Evolutionary conservation across 2,797 vertebrate genomes (phyloP).

Genomic region (Synaphobranchus kaupii): DNA sequence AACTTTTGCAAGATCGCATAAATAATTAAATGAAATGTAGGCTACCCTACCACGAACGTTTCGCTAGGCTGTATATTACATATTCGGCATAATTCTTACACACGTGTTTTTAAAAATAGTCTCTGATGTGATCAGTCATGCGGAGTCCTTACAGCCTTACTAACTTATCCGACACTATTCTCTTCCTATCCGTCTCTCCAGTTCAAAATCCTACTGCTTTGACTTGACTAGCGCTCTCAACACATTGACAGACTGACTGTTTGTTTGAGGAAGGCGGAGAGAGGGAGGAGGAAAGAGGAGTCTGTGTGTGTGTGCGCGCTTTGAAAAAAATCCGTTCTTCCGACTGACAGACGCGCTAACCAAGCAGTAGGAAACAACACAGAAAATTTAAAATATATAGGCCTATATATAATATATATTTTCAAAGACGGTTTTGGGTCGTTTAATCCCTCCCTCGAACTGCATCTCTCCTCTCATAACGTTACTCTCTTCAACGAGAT

Average conservation of each 20-base stretch:
- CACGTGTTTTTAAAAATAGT: slow-evolving; percentile 12
- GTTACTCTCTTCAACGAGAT: slow-evolving; percentile 16
- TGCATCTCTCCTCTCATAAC: slow-evolving; percentile 48
- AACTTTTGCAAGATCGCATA: slow-evolving; percentile 14
- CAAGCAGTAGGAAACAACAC: slow-evolving; percentile 33
- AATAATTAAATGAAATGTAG: not conserved
- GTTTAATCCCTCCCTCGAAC: slow-evolving; percentile 57
- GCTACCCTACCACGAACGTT: not conserved
- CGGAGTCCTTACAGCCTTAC: slow-evolving; percentile 41
- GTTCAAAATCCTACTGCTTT: slow-evolving; percentile 64
- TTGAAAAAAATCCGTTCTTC: slow-evolving; percentile 67
- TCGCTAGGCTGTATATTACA: not conserved
- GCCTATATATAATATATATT: slow-evolving; percentile 33
- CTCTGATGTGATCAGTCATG: slow-evolving; percentile 28
- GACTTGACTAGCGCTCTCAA: slow-evolving; percentile 68
- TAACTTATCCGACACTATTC: slow-evolving; percentile 48
- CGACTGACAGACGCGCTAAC: slow-evolving; percentile 66
- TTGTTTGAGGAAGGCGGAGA: slow-evolving; percentile 56
- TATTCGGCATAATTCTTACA: slow-evolving; percentile 2
- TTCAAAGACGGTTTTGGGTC: slow-evolving; percentile 53
- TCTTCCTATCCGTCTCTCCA: slow-evolving; percentile 45
- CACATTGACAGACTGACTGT: slow-evolving; percentile 72
- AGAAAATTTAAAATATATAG: slow-evolving; percentile 59
- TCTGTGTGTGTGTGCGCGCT: slow-evolving; percentile 24
- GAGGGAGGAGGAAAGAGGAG: slow-evolving; percentile 51